Evolutionary conservation across 2,797 vertebrate species (phyloP).

Genomic region (Pseudochirops cupreus): DNA sequence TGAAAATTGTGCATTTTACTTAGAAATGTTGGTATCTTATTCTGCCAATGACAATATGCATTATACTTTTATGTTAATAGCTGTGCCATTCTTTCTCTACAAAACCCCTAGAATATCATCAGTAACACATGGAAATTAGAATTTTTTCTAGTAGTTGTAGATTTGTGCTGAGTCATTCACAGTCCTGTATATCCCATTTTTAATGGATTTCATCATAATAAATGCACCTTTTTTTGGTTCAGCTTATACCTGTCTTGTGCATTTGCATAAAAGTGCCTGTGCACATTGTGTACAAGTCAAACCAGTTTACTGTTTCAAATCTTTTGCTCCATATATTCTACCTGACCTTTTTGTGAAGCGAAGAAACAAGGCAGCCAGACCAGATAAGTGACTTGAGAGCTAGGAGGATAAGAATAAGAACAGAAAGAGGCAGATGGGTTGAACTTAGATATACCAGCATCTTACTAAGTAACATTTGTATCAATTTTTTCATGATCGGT

Average conservation of each 20-base stretch:
- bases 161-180: background rate
- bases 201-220: background rate
- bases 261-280: background rate
- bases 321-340: background rate
- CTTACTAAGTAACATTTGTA: background rate
- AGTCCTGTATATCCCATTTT: background rate
- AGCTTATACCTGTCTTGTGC: background rate
- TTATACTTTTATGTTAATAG: background rate
- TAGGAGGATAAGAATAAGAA: background rate
- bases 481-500: background rate
- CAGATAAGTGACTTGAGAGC: slow-evolving; percentile 3
- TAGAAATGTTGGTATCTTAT: background rate
- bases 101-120: background rate
- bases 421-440: background rate
- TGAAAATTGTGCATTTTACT: background rate
- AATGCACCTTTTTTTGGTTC: background rate
- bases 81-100: background rate
- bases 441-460: background rate
- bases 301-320: slow-evolving; percentile 10
- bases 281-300: background rate
- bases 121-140: background rate
- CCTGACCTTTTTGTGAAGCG: slow-evolving; percentile 18
- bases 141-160: background rate
- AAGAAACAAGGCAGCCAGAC: background rate
- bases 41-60: background rate